Conservation (phyloP, 2,888 invertebrate genomes). For the Plagodis pulveraria region DNA sequence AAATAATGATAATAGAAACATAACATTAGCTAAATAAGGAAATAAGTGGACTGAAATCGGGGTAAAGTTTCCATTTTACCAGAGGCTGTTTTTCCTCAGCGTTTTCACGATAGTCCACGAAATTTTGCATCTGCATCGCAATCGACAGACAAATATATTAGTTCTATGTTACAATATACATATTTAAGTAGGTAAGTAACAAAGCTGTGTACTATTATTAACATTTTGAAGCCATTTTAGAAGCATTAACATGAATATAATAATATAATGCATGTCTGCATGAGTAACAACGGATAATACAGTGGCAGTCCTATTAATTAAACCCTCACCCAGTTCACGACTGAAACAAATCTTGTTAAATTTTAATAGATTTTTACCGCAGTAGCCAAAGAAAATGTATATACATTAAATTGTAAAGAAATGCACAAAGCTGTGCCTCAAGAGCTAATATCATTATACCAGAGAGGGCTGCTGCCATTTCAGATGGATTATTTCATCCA, state of each 20-base stretch:
- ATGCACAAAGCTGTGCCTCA: too few relatives aligned
- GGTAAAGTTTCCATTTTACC: conserved; percentile 87
- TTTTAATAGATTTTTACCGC: too few relatives aligned
- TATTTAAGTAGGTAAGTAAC: not conserved
- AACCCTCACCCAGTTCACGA: too few relatives aligned
- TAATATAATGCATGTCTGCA: too few relatives aligned
- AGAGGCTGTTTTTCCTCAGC: conserved; percentile 96
- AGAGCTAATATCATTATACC: too few relatives aligned
- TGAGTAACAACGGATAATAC: too few relatives aligned
- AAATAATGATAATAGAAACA: conserved; percentile 43
- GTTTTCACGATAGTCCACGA: conserved; percentile 95
- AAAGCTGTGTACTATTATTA: conserved; percentile 31
- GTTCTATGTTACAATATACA: conserved; percentile 59
- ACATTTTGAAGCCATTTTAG: conserved; percentile 36
- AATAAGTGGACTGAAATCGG: conserved; percentile 73
- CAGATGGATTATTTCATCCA: too few relatives aligned
- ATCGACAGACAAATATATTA: conserved; percentile 81
- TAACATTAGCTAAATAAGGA: conserved; percentile 63
- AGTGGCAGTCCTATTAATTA: too few relatives aligned
- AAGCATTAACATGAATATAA: conserved; percentile 25
- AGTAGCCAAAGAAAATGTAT: too few relatives aligned
- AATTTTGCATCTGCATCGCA: conserved; percentile 90
- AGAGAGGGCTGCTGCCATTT: too few relatives aligned
- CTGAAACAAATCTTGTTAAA: too few relatives aligned
- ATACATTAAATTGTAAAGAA: too few relatives aligned